These are phyloP conservation scores for Plebejus melissa DNA, from an alignment of 2,888 invertebrate species.

Conservation along the genomic window DNA sequence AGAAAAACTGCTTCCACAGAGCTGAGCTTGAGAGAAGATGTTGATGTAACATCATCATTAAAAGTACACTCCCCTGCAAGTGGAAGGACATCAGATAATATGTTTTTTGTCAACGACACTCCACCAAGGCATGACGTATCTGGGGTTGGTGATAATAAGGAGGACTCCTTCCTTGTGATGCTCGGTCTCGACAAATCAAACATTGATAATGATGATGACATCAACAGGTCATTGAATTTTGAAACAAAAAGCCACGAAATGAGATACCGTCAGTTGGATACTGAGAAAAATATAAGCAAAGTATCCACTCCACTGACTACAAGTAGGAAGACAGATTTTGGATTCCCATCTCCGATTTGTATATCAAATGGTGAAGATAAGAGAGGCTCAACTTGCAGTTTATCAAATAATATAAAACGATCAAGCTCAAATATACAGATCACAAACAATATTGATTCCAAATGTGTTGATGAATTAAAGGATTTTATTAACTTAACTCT, in stretches of 20 bases:
- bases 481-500: conserved; percentile 62
- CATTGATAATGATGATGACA: conserved; percentile 54
- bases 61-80: conserved; percentile 51
- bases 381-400: conserved; percentile 44
- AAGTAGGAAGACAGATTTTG: conserved; percentile 50
- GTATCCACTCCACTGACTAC: conserved; percentile 64
- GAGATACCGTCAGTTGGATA: conserved; percentile 50
- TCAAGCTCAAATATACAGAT: conserved; percentile 34
- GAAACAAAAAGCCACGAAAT: conserved; percentile 54
- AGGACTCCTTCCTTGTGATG: conserved; percentile 67
- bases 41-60: conserved; percentile 48
- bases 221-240: conserved; percentile 50
- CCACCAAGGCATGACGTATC: conserved; percentile 53
- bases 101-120: conserved; percentile 63
- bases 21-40: conserved; percentile 65
- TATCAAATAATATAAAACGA: conserved; percentile 46
- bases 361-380: conserved; percentile 56
- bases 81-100: conserved; percentile 55
- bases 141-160: conserved; percentile 51
- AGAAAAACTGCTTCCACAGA: conserved; percentile 57
- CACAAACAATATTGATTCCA: conserved; percentile 45
- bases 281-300: conserved; percentile 62
- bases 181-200: conserved; percentile 66
- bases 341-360: conserved; percentile 53
- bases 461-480: conserved; percentile 60